Base-by-base conservation (phyloP, 2,888 invertebrate genomes). In the Caradrina kadenii region DNA sequence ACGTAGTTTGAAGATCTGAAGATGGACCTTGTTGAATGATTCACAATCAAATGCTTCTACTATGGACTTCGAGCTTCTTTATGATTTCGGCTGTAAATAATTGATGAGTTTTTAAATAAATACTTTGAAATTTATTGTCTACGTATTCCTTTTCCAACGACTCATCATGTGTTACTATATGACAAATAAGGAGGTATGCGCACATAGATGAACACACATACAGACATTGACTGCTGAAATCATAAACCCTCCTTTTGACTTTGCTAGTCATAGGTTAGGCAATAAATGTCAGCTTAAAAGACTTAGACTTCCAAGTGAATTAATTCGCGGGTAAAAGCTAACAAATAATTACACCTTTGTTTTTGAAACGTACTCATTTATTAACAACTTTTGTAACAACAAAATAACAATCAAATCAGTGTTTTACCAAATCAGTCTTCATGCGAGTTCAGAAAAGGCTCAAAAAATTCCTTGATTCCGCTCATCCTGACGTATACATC, bases 401-500 rank as follows among this genome's bases (percentile, higher is more conserved):
- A n/a, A 10, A 61, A 63, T 53, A 63, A 52, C 15, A 15, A 15
- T 6, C 22, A 31, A 21, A 63, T 21, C 21, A 42, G 26, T 53
- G 0, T 39, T 13, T 22, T 49, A 50, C n/a, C 15, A 22, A 56
- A 59, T 69, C 52, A 65, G 54, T 70, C 53, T 39, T 60, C 19
- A 35, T 63, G 45, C 1, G 26, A 22, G 11, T 22, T 26, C 6
- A 68, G 22, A 5, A 54, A 13, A 8, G 17, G 8, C 10, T 69
- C 19, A 19, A 80, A 10, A 19, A 83, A 92, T 39, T 66, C 42
- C 13, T 52, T 54, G 66, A 75, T 84, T 4, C 87, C 89, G 21
- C 86, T 86, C 35, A 90, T 8, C 1, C 92, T 77, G 2, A 83
- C 88, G 74, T 84, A 90, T 74, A 93, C 81, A 73, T 94, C 93